Evolutionary conservation across 2,113 vertebrate genomes (phyloP).

Genomic region (Catharus fuscescens): DNA sequence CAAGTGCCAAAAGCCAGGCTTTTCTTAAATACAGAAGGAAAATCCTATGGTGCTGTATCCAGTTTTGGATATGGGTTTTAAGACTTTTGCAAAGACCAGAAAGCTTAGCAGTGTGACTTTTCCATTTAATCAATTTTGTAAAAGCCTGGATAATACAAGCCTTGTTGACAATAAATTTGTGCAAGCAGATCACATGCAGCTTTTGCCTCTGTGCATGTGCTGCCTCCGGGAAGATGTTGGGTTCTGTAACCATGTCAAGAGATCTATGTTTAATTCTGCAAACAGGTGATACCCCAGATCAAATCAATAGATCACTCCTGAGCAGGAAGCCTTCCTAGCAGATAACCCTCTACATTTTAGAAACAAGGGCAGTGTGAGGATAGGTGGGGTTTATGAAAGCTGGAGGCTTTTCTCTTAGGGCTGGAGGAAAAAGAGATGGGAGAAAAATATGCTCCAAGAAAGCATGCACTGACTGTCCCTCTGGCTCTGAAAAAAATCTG

Average conservation of each 20-base stretch:
- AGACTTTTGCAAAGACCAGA: background rate
- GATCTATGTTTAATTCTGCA: background rate
- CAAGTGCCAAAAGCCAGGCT: background rate
- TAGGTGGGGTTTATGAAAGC: accelerated
- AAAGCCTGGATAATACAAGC: background rate
- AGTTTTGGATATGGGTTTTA: background rate
- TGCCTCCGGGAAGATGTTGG: background rate
- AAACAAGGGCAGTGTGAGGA: background rate
- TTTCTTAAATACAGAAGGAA: background rate
- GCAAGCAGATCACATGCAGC: background rate
- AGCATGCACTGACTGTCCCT: background rate
- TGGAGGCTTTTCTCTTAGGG: background rate
- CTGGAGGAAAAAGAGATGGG: background rate
- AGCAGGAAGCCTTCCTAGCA: background rate
- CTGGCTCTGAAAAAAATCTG: background rate
- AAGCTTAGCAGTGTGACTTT: background rate
- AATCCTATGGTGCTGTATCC: background rate
- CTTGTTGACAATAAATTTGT: background rate
- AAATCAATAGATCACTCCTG: background rate
- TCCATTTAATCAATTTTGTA: background rate
- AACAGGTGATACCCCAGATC: background rate
- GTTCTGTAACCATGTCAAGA: background rate
- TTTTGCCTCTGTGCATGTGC: background rate
- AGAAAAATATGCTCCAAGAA: background rate
- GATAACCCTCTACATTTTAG: background rate